Conservation (phyloP, 2,888 invertebrate species). For the Criorhina ranunculi region DNA sequence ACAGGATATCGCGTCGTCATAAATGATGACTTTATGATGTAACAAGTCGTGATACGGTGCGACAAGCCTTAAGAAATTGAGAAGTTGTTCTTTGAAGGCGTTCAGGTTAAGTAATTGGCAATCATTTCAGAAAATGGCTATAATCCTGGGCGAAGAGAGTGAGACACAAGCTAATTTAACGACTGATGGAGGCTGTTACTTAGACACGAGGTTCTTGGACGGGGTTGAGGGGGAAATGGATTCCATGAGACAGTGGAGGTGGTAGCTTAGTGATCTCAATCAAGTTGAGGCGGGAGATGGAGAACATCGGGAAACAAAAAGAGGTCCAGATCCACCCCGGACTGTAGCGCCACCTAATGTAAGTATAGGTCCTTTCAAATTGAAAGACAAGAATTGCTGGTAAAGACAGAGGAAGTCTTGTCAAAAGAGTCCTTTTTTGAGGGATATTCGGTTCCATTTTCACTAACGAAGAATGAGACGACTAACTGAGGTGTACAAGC, state of each 20-base stretch:
- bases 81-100: slow-evolving; percentile 5
- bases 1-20: slow-evolving; percentile 44
- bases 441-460: no score
- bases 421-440: no score
- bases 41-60: slow-evolving; percentile 22
- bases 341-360: no score
- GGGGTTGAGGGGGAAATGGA: background rate
- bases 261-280: no score
- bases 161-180: slow-evolving; percentile 15
- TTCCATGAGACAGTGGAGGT: background rate
- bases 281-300: no score
- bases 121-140: slow-evolving; percentile 37
- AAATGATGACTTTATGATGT: slow-evolving; percentile 32
- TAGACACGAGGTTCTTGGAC: slow-evolving; percentile 1
- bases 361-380: no score
- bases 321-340: no score
- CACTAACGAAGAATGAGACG: no score
- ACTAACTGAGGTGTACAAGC: no score
- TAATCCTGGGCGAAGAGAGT: background rate
- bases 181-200: slow-evolving; percentile 9
- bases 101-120: slow-evolving; percentile 47
- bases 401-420: no score
- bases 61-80: slow-evolving; percentile 6
- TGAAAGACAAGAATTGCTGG: no score
- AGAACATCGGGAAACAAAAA: no score